Evolutionary conservation across 2,113 vertebrate genomes (phyloP).

Genomic region (Trematomus loennbergii): DNA sequence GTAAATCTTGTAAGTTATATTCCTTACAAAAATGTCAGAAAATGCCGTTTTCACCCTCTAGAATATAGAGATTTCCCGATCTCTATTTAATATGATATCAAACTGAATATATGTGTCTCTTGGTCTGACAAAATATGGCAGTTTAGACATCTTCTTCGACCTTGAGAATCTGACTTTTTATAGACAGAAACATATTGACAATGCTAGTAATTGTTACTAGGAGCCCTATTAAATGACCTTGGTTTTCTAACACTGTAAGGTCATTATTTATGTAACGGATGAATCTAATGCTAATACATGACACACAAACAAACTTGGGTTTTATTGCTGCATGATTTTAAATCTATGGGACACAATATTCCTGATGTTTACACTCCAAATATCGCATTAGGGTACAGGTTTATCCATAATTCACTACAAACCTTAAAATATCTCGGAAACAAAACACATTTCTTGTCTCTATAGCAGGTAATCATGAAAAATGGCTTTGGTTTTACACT

Average conservation of each 20-base stretch:
- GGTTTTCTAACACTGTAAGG: not conserved
- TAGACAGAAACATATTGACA: too few species aligned
- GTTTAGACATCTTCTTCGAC: too few species aligned
- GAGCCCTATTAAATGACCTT: not conserved
- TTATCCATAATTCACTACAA: conserved; percentile 44
- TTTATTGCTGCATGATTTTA: conserved; percentile 33
- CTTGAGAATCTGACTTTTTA: too few species aligned
- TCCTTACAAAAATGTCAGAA: too few species aligned
- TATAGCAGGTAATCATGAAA: conserved; percentile 14
- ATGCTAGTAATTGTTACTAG: too few species aligned
- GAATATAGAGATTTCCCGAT: too few species aligned
- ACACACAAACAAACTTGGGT: conserved; percentile 3
- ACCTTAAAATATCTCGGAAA: conserved; percentile 51
- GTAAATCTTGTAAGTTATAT: too few species aligned
- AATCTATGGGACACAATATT: conserved; percentile 44
- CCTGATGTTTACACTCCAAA: conserved; percentile 66
- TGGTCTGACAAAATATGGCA: too few species aligned
- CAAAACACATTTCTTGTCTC: conserved; percentile 13
- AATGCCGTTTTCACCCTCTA: too few species aligned
- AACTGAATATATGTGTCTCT: too few species aligned
- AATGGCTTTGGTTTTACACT: conserved; percentile 76
- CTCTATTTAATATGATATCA: too few species aligned
- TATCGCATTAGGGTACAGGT: conserved; percentile 21
- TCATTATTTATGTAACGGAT: not conserved
- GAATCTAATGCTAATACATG: not conserved